A percentile compares a stretch with the other conserved stretches of the same genome.
Conservation (phyloP, 2,113 vertebrate genomes). For the Oxyruncus cristatus region DNA sequence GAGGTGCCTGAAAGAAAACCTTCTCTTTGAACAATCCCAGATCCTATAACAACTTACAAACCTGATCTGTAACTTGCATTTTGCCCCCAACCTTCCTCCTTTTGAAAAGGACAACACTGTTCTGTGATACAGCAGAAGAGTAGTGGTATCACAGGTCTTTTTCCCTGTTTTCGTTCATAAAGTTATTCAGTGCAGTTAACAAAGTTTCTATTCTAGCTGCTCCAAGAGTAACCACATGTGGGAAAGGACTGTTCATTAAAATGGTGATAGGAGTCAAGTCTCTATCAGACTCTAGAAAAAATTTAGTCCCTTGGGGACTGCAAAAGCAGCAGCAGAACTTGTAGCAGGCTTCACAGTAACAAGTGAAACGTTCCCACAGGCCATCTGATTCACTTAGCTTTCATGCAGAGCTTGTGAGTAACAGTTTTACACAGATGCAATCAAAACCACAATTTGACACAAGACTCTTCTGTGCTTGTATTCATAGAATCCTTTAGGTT, state of each 20-base stretch:
- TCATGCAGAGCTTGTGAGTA: background rate
- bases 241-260: background rate
- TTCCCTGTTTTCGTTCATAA: background rate
- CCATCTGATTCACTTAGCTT: background rate
- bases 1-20: background rate
- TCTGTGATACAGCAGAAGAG: background rate
- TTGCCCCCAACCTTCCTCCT: background rate
- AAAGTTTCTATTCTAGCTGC: background rate
- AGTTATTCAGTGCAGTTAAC: fast-evolving
- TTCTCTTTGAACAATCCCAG: background rate
- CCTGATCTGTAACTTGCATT: background rate
- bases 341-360: background rate
- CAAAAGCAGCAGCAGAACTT: background rate
- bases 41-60: background rate
- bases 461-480: background rate
- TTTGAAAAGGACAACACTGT: background rate
- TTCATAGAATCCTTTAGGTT: background rate
- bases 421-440: background rate
- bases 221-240: background rate
- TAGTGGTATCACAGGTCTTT: background rate
- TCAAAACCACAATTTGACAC: background rate
- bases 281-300: background rate
- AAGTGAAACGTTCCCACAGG: background rate
- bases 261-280: background rate
- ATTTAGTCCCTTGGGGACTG: background rate